Percentiles rank a stretch among this genome's conserved stretches.
Conservation (phyloP, 2,888 invertebrate genomes). For the Graphium colonna region DNA sequence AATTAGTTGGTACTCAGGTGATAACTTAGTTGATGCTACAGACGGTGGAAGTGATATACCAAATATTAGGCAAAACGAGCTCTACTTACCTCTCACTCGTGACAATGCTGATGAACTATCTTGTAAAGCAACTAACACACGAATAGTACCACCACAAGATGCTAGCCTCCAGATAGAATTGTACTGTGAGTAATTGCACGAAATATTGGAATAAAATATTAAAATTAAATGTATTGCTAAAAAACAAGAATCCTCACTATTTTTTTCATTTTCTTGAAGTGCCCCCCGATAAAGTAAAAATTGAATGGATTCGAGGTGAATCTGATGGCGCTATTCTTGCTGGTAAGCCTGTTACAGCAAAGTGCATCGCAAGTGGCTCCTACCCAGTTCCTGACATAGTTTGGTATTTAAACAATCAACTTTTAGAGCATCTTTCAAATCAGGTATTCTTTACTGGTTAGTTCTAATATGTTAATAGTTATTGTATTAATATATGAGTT, state of each 20-base stretch:
- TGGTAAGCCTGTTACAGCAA: constrained; percentile 56
- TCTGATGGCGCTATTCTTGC: constrained; percentile 55
- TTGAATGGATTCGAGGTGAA: constrained; percentile 64
- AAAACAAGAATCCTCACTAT: too few relatives aligned
- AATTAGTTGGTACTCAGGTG: constrained; percentile 89
- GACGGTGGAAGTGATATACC: constrained; percentile 83
- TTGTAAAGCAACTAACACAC: constrained; percentile 87
- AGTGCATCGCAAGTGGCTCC: constrained; percentile 66
- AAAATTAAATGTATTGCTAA: background rate
- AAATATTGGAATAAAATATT: too few relatives aligned
- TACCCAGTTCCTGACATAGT: constrained; percentile 67
- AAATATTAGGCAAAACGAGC: constrained; percentile 84
- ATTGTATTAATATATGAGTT: too few relatives aligned
- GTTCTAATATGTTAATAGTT: constrained; percentile 4
- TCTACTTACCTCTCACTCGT: constrained; percentile 83
- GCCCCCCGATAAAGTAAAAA: constrained; percentile 68
- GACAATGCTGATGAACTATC: constrained; percentile 85
- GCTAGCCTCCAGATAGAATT: constrained; percentile 85
- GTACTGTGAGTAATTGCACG: constrained; percentile 81
- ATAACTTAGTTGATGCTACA: constrained; percentile 84
- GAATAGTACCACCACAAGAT: constrained; percentile 83
- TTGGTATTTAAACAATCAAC: constrained; percentile 69
- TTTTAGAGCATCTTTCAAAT: constrained; percentile 67
- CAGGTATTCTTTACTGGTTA: constrained; percentile 47
- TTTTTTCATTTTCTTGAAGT: constrained; percentile 40